A percentile compares a stretch with the other conserved stretches of the same genome.
Evolutionary conservation across 2,797 vertebrate species (phyloP).

Genomic region (Halcyon leucocephala): DNA sequence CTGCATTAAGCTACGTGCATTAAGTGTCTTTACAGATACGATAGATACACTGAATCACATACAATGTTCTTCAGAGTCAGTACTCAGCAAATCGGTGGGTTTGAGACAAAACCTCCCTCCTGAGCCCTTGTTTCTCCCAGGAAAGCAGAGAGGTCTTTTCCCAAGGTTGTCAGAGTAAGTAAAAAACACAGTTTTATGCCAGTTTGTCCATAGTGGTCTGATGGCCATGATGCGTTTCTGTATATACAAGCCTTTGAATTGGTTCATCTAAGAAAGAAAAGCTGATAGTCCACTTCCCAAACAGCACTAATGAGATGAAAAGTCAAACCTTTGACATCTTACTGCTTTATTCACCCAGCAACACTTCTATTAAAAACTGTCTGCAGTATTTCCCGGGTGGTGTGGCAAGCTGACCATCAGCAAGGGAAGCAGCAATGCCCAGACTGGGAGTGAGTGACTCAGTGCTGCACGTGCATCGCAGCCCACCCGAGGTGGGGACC

Average conservation of each 20-base stretch:
- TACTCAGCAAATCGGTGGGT: neutral
- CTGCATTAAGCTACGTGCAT: neutral
- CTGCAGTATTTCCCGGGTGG: neutral
- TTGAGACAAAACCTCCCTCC: neutral
- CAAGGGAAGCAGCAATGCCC: neutral
- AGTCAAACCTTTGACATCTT: neutral
- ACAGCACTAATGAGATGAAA: neutral
- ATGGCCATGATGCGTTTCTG: neutral
- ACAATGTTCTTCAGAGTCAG: neutral
- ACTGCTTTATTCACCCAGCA: slow-evolving; percentile 33
- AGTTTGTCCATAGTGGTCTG: neutral
- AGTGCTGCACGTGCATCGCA: fast-evolving
- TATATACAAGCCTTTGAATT: neutral
- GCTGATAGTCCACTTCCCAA: neutral
- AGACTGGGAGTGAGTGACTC: fast-evolving
- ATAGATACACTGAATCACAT: neutral
- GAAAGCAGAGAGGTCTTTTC: neutral
- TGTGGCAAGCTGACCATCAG: neutral
- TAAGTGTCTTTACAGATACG: neutral
- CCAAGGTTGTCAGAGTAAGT: neutral
- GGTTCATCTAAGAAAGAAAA: neutral
- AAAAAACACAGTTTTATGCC: neutral
- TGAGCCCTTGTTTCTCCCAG: neutral
- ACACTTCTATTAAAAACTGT: slow-evolving; percentile 39
- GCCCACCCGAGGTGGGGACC: neutral